phyloP scores from a whole-genome alignment of 1,140 invertebrate species.

The Tetragonula clypearis region DNA sequence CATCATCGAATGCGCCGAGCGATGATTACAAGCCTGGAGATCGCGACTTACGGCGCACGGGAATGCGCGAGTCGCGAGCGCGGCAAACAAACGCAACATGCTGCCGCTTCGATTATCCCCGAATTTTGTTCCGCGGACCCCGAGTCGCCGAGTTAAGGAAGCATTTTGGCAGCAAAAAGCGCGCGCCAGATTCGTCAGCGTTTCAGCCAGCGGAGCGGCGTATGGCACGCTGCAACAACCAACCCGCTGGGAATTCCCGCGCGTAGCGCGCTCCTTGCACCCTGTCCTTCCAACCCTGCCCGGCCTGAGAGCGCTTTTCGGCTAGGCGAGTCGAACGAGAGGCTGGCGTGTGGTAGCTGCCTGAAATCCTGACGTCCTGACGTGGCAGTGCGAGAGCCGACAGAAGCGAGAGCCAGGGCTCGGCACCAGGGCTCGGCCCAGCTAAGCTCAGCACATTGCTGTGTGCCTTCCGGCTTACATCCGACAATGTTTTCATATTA shows the following conservation, averaged over 20 bases:
- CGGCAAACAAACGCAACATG: constrained; percentile 7
- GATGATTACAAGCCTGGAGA: not conserved
- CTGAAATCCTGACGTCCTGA: constrained; percentile 73
- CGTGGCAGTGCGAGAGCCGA: constrained; percentile 62
- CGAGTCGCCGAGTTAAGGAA: constrained; percentile 40
- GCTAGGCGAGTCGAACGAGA: constrained; percentile 54
- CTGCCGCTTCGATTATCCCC: constrained; percentile 32
- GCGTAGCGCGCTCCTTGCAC: constrained; percentile 33
- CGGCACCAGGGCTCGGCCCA: constrained; percentile 31
- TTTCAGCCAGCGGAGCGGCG: not conserved
- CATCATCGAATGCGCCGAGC: constrained; percentile 8
- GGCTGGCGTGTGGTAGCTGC: constrained; percentile 33
- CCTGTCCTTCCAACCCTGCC: constrained; percentile 49
- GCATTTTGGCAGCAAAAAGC: constrained; percentile 18
- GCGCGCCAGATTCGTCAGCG: constrained; percentile 46
- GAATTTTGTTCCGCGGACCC: constrained; percentile 29
- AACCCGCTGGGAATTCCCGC: constrained; percentile 1
- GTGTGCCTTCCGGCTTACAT: constrained; percentile 74
- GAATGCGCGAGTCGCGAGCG: not conserved
- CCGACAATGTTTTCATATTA: constrained; percentile 77
- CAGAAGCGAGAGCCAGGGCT: constrained; percentile 44
- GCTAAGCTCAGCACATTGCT: constrained; percentile 77
- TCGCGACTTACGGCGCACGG: not conserved
- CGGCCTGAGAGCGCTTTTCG: constrained; percentile 48
- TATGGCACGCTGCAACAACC: not conserved